Evolutionary conservation across 2,797 vertebrate genomes (phyloP), one percentile per base, ranked within the genome.

Genomic region (Uromys caudimaculatus): DNA sequence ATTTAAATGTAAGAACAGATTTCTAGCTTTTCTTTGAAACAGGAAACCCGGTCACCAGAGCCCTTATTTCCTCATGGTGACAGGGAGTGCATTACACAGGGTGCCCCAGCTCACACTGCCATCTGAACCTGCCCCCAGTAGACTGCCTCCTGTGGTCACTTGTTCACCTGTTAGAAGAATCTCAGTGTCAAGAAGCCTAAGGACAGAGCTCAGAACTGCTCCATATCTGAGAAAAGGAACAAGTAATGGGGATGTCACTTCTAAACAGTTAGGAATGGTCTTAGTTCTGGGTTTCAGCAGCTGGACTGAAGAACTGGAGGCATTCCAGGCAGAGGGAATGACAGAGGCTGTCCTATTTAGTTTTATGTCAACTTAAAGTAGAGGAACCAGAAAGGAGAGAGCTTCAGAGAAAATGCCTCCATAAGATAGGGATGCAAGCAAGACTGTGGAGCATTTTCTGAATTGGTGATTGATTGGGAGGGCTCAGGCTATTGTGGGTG

Each of bases 11-110:
- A 7, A 27, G 5, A 58, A 58, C 27, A 23, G 41, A 85, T 47
- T 95, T 95, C 44, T 77, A 27, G 3, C 58, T 91, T 93, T 41
- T 84, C 16, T n/a, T n/a, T 81, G 44, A 90, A 97, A 78, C 8
- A 29, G 35, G 86, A 92, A 75, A 84, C 10, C n/a, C 23, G 60
- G 23, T 3, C 56, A 82, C n/a, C 23, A 41, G 12, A 73, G 47
- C 54, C 32, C 14, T 32, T 12, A 58, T 52, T 52, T 41, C 50
- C 7, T n/a, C 29, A 2, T n/a, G 9, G 6, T 58, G 52, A 90
- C 1, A n/a, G n/a, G 0, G 78, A 38, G 1, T n/a, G 2, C 13
- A 35, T 52, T 38, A 64, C 84, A 44, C 32, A 78, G 6, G 17
- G 14, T 16, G 3, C 17, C 52, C 54, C 0, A 1, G 69, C 10